Conservation (phyloP, 2,888 invertebrate genomes). For the Nebria salina region DNA sequence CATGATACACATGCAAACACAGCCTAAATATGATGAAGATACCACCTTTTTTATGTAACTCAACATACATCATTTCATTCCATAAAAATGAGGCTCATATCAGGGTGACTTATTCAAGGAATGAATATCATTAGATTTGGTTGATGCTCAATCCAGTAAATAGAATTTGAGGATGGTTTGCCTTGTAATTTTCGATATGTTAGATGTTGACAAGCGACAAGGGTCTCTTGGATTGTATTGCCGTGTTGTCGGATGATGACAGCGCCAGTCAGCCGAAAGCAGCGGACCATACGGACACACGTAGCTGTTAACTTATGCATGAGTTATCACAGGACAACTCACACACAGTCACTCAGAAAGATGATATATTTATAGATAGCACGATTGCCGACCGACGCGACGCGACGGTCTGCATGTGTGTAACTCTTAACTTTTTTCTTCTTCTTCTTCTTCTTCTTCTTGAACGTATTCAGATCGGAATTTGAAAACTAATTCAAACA, state of each 20-base stretch:
- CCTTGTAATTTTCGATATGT: slow-evolving; percentile 39
- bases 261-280: slow-evolving; percentile 18
- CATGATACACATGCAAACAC: not conserved
- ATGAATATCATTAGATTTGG: too few species aligned
- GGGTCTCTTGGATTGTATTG: slow-evolving; percentile 21
- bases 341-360: slow-evolving; percentile 41
- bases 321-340: slow-evolving; percentile 30
- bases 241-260: not conserved
- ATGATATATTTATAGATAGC: slow-evolving; percentile 47
- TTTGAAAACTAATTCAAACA: slow-evolving; percentile 39
- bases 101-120: too few species aligned
- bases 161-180: not conserved
- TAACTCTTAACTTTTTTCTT: not conserved
- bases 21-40: not conserved
- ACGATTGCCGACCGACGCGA: slow-evolving; percentile 28
- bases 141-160: not conserved
- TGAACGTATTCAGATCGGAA: slow-evolving; percentile 13
- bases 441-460: not conserved
- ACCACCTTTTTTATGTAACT: too few species aligned
- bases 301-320: slow-evolving; percentile 44
- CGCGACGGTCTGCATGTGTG: not conserved
- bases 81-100: too few species aligned
- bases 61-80: too few species aligned
- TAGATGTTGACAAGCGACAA: slow-evolving; percentile 37
- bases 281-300: slow-evolving; percentile 45